phyloP scores from a whole-genome alignment of 92 coral and sea anemone species.

The Chrysogorgia sp. region DNA sequence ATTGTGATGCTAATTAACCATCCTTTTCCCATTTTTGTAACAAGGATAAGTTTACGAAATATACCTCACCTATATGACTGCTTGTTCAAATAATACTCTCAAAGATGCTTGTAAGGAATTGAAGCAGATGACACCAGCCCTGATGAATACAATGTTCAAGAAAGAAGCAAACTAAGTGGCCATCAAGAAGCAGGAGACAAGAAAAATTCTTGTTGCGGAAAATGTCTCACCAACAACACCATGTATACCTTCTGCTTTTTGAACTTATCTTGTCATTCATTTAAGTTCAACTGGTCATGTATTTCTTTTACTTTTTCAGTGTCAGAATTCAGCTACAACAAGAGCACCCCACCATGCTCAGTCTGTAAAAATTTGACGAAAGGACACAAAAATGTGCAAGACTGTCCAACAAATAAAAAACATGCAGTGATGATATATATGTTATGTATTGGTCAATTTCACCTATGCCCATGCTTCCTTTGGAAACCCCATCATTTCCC shows the following conservation, averaged over 20 bases:
- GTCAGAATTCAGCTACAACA: neutral
- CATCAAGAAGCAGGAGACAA: no score
- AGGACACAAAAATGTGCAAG: no score
- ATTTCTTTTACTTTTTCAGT: neutral
- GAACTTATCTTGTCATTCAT: no score
- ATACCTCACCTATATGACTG: slow-evolving; percentile 25
- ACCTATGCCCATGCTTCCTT: no score
- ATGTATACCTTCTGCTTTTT: neutral
- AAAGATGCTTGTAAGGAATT: no score
- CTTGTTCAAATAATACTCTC: neutral
- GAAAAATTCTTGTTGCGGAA: no score
- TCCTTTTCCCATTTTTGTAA: neutral
- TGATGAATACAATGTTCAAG: slow-evolving; percentile 59
- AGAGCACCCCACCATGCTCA: neutral
- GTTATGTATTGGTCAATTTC: no score
- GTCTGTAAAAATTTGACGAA: no score
- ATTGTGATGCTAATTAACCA: neutral
- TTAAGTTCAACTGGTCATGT: no score
- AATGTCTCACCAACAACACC: no score
- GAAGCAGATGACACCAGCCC: slow-evolving; percentile 46
- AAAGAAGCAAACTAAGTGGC: slow-evolving; percentile 51
- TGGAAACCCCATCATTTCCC: neutral
- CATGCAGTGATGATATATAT: neutral
- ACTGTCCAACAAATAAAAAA: no score
- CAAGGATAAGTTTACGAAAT: slow-evolving; percentile 51